Evolutionary conservation across 2,888 invertebrate species (phyloP).

Genomic region (Oscheius onirici): DNA sequence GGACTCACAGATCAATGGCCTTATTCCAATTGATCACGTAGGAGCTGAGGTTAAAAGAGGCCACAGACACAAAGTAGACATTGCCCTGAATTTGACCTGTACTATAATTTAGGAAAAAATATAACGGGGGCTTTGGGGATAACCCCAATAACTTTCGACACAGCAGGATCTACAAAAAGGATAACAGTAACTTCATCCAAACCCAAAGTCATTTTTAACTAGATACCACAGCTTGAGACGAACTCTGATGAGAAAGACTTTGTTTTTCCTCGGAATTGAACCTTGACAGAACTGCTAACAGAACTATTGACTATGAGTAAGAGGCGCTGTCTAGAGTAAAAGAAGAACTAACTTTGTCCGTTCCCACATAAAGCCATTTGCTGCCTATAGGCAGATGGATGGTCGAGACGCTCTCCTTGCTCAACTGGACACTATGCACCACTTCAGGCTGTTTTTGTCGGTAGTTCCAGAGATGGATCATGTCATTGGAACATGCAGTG

Average conservation of each 20-base stretch:
- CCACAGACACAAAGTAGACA: constrained; percentile 95
- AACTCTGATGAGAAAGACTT: too few species aligned
- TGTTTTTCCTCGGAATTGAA: not conserved
- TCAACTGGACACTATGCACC: constrained; percentile 95
- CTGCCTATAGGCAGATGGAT: constrained; percentile 94
- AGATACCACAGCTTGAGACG: too few species aligned
- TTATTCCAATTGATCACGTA: constrained; percentile 99
- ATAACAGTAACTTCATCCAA: too few species aligned
- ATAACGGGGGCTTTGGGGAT: too few species aligned
- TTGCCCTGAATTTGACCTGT: constrained; percentile 80
- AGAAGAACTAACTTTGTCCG: constrained; percentile 77
- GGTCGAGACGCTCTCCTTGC: constrained; percentile 83
- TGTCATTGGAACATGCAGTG: constrained; percentile 94
- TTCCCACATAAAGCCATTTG: constrained; percentile 98
- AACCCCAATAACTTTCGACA: too few species aligned
- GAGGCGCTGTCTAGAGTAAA: not conserved
- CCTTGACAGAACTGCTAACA: not conserved
- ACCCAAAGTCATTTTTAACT: too few species aligned
- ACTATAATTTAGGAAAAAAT: not conserved
- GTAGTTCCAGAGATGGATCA: constrained; percentile 96
- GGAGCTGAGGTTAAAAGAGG: constrained; percentile 92
- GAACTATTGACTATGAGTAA: constrained; percentile 4
- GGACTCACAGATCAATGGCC: constrained; percentile 91
- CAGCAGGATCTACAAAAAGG: too few species aligned
- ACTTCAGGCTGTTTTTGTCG: constrained; percentile 79